Evolutionary conservation across 2,113 vertebrate species (phyloP).

Genomic region (Muscicapa adusta): DNA sequence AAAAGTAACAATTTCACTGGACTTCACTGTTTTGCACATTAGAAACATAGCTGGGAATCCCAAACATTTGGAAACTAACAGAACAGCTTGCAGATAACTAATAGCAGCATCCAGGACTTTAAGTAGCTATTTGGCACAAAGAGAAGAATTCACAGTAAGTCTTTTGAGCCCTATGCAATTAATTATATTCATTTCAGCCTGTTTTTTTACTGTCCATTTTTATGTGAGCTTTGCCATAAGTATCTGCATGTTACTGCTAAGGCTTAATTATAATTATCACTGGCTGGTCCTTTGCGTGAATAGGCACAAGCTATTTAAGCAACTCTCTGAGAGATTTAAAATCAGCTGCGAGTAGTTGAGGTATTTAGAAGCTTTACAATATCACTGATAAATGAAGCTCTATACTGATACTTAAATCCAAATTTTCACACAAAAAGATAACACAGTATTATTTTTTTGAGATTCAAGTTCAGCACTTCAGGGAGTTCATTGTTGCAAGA

Average conservation of each 20-base stretch:
- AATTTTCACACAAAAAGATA: not conserved
- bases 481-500: not conserved
- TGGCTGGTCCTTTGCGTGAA: not conserved
- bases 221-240: not conserved
- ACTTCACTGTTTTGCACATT: not conserved
- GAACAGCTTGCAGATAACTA: not conserved
- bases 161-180: not conserved
- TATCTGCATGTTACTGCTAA: not conserved
- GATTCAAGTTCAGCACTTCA: not conserved
- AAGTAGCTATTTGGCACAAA: not conserved
- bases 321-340: not conserved
- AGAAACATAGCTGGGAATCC: not conserved
- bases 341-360: not conserved
- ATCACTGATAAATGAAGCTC: not conserved
- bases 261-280: not conserved
- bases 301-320: not conserved
- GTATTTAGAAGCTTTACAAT: not conserved
- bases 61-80: not conserved
- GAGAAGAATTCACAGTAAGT: not conserved
- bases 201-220: not conserved
- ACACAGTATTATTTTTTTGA: accelerated
- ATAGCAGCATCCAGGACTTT: not conserved
- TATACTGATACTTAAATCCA: not conserved
- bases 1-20: not conserved
- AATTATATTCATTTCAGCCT: not conserved